Evolutionary conservation across 2,888 invertebrate species (phyloP).

Genomic region (Chalcosyrphus nemorum): DNA sequence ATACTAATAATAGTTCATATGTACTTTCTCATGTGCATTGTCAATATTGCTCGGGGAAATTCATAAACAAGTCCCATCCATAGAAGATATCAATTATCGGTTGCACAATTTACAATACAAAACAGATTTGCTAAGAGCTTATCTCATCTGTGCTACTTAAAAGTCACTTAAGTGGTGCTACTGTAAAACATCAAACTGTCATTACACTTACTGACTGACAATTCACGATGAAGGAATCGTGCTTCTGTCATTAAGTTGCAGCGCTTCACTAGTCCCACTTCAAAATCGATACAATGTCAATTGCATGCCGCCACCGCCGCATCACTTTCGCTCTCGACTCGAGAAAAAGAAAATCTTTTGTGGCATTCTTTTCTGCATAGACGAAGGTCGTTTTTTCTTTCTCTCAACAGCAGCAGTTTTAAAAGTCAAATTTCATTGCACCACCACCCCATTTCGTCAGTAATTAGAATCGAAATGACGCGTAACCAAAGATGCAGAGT

Average conservation of each 20-base stretch:
- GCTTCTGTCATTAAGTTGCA: neutral
- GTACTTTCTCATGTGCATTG: too few species aligned
- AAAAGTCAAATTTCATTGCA: neutral
- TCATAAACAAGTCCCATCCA: too few species aligned
- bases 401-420: neutral
- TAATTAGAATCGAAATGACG: slow-evolving; percentile 29
- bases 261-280: neutral
- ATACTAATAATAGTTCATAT: too few species aligned
- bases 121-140: neutral
- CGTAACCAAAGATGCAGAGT: slow-evolving; percentile 27
- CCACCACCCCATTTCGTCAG: neutral
- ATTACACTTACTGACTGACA: neutral
- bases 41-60: too few species aligned
- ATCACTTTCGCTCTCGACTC: slow-evolving; percentile 23
- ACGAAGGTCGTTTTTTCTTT: neutral
- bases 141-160: neutral
- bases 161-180: neutral
- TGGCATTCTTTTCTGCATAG: neutral
- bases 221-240: neutral
- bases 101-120: slow-evolving; percentile 2
- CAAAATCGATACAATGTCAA: slow-evolving; percentile 19
- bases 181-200: neutral
- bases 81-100: neutral
- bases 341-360: neutral
- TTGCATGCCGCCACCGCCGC: neutral